Conservation (phyloP, 92 coral and sea anemone species). For the Porites divaricata region DNA sequence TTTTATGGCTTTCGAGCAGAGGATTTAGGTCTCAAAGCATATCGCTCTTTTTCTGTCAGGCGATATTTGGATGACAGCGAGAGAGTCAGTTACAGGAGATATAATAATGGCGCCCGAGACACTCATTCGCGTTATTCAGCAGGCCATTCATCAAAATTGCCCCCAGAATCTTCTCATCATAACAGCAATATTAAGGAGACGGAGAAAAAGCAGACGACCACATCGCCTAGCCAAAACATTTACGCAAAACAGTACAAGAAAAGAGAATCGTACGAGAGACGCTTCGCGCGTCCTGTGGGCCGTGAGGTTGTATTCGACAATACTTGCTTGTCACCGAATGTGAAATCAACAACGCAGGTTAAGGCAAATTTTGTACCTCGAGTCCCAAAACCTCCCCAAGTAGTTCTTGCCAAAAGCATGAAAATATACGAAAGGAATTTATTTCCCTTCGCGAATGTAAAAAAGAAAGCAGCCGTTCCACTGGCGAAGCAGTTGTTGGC, state of each 20-base stretch:
- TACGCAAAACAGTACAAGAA: constrained; percentile 94
- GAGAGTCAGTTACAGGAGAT: constrained; percentile 20
- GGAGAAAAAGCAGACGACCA: not conserved
- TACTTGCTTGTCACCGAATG: constrained; percentile 53
- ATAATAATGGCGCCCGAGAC: constrained; percentile 26
- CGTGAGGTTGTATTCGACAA: constrained; percentile 15
- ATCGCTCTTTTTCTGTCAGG: constrained; percentile 62
- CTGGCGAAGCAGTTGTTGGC: constrained; percentile 94
- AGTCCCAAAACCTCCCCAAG: constrained; percentile 42
- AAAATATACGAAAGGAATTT: constrained; percentile 15
- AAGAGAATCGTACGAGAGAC: constrained; percentile 94
- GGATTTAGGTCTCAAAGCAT: constrained; percentile 91
- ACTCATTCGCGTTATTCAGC: not conserved
- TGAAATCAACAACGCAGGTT: constrained; percentile 74
- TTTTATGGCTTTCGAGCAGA: constrained; percentile 95
- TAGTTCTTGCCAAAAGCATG: not conserved
- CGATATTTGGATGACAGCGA: constrained; percentile 36
- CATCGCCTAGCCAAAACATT: constrained; percentile 63
- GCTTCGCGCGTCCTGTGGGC: constrained; percentile 60
- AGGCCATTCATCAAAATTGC: constrained; percentile 16
- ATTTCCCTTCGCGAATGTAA: constrained; percentile 14
- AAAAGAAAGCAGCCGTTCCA: constrained; percentile 74
- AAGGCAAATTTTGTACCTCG: constrained; percentile 80
- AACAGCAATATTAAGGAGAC: constrained; percentile 22
- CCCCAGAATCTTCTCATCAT: constrained; percentile 16